phyloP scores from a whole-genome alignment of 2,797 vertebrate species.

The Rhinophrynus dorsalis region DNA sequence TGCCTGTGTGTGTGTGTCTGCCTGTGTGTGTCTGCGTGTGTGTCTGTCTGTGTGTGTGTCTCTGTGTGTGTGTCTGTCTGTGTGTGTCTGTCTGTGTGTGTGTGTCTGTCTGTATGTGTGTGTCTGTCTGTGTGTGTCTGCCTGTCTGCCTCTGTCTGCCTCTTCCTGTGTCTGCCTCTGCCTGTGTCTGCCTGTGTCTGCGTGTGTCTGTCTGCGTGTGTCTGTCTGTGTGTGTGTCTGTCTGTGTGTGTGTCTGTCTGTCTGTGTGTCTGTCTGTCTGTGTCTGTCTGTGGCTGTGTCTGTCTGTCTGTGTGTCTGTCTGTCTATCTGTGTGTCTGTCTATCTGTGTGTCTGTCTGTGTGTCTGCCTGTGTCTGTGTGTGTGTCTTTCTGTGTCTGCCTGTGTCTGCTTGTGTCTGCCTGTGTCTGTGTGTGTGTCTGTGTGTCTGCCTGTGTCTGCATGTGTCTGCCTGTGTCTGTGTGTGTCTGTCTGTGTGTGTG shows the following conservation, averaged over 20 bases:
- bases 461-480: neutral
- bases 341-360: neutral
- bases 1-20: no score
- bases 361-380: neutral
- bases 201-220: neutral
- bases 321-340: neutral
- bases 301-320: no score
- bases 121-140: neutral
- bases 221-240: neutral
- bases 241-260: neutral
- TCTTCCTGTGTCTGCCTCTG: no score
- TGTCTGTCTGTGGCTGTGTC: no score
- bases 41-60: neutral
- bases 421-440: neutral
- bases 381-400: no score
- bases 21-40: no score
- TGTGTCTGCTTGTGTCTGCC: neutral
- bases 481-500: neutral
- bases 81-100: neutral
- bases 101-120: no score
- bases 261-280: neutral
- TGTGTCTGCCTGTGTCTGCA: neutral
- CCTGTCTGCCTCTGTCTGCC: no score
- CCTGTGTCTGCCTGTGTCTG: no score
- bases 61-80: neutral